These are phyloP conservation scores for Hoplostethus mediterraneus DNA, from an alignment of 2,797 vertebrate genomes.

Conservation along the genomic window DNA sequence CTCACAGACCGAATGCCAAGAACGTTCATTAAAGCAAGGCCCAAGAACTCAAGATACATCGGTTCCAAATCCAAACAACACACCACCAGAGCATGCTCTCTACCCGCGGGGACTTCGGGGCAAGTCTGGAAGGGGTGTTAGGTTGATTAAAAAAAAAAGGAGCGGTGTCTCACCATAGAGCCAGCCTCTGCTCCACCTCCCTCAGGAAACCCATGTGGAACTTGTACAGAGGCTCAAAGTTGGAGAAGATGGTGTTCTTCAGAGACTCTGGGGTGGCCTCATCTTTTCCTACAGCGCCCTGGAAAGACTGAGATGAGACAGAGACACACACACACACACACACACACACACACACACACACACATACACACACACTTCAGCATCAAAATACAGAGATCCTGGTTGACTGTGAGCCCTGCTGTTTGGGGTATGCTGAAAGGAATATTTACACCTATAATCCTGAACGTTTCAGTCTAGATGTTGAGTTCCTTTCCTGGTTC, in stretches of 20 bases:
- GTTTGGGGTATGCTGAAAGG: not conserved
- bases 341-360: slow-evolving; percentile 5
- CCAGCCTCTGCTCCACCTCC: slow-evolving; percentile 96
- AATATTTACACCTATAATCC: not conserved
- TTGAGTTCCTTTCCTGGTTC: not conserved
- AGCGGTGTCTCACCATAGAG: slow-evolving; percentile 90
- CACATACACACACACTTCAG: not conserved
- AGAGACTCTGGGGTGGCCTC: slow-evolving; percentile 91
- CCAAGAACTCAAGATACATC: slow-evolving; percentile 32
- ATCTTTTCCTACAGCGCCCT: slow-evolving; percentile 88
- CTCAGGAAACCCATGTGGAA: slow-evolving; percentile 96
- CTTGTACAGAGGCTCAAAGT: slow-evolving; percentile 94
- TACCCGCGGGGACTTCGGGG: not conserved
- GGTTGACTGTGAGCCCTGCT: not conserved
- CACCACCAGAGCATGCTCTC: not conserved
- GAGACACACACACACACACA: slow-evolving; percentile 16
- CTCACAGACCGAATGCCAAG: slow-evolving; percentile 52
- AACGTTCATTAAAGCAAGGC: slow-evolving; percentile 36
- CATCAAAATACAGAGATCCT: not conserved
- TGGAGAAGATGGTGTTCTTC: slow-evolving; percentile 89
- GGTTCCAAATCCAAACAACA: slow-evolving; percentile 21
- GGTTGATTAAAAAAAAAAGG: no score
- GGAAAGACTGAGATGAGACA: slow-evolving; percentile 88
- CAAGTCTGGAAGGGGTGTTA: slow-evolving; percentile 12
- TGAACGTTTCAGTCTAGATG: not conserved